Conservation (phyloP, 2,797 vertebrate genomes). For the Onychomys leucogaster region DNA sequence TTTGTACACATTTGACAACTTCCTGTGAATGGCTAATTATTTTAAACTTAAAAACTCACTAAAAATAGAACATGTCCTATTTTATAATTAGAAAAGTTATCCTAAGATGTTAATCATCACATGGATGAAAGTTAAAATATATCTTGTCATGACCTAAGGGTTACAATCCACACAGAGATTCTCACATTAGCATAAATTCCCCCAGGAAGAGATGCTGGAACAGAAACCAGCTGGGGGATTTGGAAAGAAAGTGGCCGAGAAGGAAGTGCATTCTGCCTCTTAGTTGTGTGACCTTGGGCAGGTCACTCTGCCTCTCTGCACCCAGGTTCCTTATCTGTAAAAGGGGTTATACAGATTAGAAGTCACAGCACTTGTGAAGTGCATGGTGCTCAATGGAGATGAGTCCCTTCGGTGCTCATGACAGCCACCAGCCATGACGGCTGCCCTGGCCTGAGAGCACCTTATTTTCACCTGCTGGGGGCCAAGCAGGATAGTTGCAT, state of each 20-base stretch:
- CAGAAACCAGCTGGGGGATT: not conserved
- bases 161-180: constrained; percentile 25
- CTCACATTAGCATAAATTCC: not conserved
- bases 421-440: not conserved
- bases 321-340: not conserved
- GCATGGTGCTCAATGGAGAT: not conserved
- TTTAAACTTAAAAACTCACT: constrained; percentile 59
- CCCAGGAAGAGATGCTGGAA: not conserved
- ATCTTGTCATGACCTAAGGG: not conserved
- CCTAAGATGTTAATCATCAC: constrained; percentile 26
- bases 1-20: not conserved
- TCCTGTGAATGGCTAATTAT: constrained; percentile 56
- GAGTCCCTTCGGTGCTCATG: constrained; percentile 1
- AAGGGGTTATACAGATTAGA: not conserved
- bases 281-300: constrained; percentile 3
- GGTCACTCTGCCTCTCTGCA: not conserved
- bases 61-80: constrained; percentile 1
- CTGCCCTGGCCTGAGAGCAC: not conserved
- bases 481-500: not conserved
- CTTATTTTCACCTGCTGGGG: not conserved
- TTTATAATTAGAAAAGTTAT: constrained; percentile 43
- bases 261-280: not conserved
- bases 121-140: constrained; percentile 39
- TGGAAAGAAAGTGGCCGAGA: not conserved
- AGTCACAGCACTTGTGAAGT: not conserved